These are phyloP conservation scores for Pantherophis guttatus DNA, from an alignment of 2,113 vertebrate genomes.

Conservation along the genomic window DNA sequence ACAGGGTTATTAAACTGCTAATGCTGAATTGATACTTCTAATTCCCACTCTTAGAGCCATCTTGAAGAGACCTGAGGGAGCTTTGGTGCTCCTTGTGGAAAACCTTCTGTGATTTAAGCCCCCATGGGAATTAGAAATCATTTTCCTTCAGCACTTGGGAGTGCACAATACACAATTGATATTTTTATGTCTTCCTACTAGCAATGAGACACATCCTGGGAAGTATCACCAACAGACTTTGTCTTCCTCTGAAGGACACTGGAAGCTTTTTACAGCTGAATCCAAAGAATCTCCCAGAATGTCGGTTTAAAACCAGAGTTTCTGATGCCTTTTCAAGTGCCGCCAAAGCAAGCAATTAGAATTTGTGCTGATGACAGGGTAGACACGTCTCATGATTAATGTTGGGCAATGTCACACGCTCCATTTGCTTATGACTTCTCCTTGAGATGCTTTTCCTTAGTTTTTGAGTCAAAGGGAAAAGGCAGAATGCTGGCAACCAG, in stretches of 20 bases:
- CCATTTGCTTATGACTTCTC: not conserved
- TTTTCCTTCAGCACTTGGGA: not conserved
- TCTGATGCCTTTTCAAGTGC: not conserved
- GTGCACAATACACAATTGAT: not conserved
- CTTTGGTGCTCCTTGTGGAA: not conserved
- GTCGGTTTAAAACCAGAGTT: not conserved
- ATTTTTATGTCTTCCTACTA: not conserved
- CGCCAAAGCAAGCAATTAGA: not conserved
- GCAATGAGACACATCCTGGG: not conserved
- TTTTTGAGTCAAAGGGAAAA: not conserved
- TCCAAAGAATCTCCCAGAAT: not conserved
- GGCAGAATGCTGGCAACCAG: not conserved
- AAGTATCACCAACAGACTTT: not conserved
- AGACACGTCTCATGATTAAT: not conserved
- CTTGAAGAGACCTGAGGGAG: not conserved
- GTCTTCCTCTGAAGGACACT: not conserved
- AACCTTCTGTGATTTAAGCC: not conserved
- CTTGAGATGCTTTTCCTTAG: not conserved
- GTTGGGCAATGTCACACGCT: not conserved
- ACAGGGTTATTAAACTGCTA: not conserved
- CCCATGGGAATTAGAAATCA: not conserved
- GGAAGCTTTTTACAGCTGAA: not conserved
- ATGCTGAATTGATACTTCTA: not conserved
- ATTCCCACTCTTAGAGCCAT: not conserved
- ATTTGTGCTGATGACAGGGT: not conserved